Evolutionary conservation across 1,140 invertebrate genomes (phyloP).

Genomic region (Drosophila yakuba): DNA sequence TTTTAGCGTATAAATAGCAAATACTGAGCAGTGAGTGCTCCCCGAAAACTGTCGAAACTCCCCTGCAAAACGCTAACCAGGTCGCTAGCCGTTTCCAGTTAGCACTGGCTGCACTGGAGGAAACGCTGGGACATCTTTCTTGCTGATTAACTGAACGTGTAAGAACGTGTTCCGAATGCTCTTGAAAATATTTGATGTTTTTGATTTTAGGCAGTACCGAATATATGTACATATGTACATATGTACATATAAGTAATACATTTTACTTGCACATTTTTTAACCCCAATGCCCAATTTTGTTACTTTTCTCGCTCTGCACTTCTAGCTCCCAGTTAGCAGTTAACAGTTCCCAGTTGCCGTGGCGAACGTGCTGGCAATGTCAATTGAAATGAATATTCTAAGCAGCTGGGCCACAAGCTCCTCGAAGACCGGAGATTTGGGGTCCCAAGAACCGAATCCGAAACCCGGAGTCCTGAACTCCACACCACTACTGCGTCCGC

Average conservation of each 20-base stretch:
- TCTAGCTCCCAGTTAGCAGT: slow-evolving; percentile 37
- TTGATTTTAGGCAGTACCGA: too few relatives aligned
- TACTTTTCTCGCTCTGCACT: slow-evolving; percentile 1
- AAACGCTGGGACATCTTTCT: not conserved
- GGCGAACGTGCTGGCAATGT: slow-evolving; percentile 56
- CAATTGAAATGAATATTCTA: slow-evolving; percentile 57
- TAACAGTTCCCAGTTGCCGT: slow-evolving; percentile 38
- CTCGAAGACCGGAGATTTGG: slow-evolving; percentile 15
- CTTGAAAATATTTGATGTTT: too few relatives aligned
- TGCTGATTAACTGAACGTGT: too few relatives aligned
- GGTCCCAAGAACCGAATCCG: not conserved
- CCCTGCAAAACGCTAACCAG: slow-evolving; percentile 9
- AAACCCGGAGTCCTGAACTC: not conserved
- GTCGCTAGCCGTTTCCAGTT: slow-evolving; percentile 3
- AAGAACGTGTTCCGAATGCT: too few relatives aligned
- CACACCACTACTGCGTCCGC: not conserved
- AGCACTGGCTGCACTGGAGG: not conserved
- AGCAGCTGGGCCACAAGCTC: slow-evolving; percentile 39
- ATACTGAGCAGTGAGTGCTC: slow-evolving; percentile 31
- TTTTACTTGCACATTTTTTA: too few relatives aligned
- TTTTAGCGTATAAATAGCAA: slow-evolving; percentile 67
- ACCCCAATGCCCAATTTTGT: too few relatives aligned
- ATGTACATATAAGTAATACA: too few relatives aligned
- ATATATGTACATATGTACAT: too few relatives aligned
- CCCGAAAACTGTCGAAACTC: slow-evolving; percentile 1